Evolutionary conservation across 2,888 invertebrate genomes (phyloP).

Genomic region (Pegoplata infirma): DNA sequence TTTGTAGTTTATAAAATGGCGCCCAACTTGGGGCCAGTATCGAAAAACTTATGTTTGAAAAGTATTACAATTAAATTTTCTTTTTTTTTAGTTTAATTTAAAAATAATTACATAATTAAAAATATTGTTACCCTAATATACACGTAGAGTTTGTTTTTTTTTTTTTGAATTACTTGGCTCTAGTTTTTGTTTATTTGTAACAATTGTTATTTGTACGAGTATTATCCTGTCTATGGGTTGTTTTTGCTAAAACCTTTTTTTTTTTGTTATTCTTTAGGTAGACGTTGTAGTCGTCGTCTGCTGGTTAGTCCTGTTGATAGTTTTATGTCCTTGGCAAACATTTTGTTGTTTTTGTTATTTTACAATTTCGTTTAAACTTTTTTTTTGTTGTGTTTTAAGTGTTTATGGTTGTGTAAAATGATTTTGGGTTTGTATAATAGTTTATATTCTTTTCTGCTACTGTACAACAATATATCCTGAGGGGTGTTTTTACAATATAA

Average conservation of each 20-base stretch:
- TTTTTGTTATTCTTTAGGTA: constrained; percentile 19
- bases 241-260: too few relatives aligned
- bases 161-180: not conserved
- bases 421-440: not conserved
- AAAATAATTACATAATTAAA: too few relatives aligned
- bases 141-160: too few relatives aligned
- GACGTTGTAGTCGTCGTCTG: too few relatives aligned
- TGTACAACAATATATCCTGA: not conserved
- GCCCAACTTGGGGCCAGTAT: too few relatives aligned
- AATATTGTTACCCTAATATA: too few relatives aligned
- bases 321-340: constrained; percentile 27
- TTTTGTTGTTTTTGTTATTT: constrained; percentile 4
- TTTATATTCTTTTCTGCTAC: not conserved
- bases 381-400: too few relatives aligned
- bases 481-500: too few relatives aligned
- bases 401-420: constrained; percentile 12
- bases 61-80: too few relatives aligned
- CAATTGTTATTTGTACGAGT: constrained; percentile 42
- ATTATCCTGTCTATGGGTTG: constrained; percentile 18
- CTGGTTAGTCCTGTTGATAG: constrained; percentile 11
- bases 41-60: too few relatives aligned
- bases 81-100: too few relatives aligned
- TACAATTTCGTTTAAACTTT: constrained; percentile 4
- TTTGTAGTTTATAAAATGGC: too few relatives aligned
- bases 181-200: constrained; percentile 9